phyloP scores from a whole-genome alignment of 1,140 invertebrate genomes.

The Heterodera schachtii region DNA sequence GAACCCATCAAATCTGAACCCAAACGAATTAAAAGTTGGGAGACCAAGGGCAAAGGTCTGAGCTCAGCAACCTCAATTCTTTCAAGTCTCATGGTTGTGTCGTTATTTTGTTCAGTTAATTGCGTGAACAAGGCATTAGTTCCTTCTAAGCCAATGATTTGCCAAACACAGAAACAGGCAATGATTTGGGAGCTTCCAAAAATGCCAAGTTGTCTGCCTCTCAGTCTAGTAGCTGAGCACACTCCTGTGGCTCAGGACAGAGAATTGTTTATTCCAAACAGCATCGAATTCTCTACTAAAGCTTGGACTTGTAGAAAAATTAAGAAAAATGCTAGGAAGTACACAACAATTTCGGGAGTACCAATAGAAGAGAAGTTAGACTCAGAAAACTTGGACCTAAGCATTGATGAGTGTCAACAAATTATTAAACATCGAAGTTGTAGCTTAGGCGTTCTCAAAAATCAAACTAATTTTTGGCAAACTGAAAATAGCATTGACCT shows the following conservation, averaged over 20 bases:
- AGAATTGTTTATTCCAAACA: background rate
- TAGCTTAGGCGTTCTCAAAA: slow-evolving; percentile 5
- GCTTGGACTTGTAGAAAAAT: slow-evolving; percentile 14
- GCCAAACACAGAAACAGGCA: slow-evolving; percentile 1
- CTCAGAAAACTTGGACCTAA: background rate
- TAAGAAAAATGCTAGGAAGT: background rate
- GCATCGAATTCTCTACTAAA: background rate
- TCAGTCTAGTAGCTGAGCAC: background rate
- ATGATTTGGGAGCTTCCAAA: slow-evolving; percentile 5
- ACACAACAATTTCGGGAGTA: background rate
- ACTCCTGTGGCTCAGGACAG: background rate
- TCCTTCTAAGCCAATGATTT: background rate
- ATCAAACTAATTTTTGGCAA: background rate
- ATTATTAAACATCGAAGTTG: slow-evolving; percentile 4
- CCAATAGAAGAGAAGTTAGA: background rate
- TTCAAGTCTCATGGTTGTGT: background rate
- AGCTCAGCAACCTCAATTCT: background rate
- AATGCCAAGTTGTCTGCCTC: background rate
- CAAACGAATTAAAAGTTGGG: slow-evolving; percentile 3
- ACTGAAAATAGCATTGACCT: slow-evolving; percentile 12
- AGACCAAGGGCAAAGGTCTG: background rate
- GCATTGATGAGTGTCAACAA: background rate
- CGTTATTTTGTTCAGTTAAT: too few species aligned
- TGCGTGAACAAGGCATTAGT: too few species aligned
- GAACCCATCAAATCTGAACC: background rate